Percentiles rank a stretch among this genome's conserved stretches.
Conservation (phyloP, 2,113 vertebrate genomes). For the Phalacrocorax aristotelis region DNA sequence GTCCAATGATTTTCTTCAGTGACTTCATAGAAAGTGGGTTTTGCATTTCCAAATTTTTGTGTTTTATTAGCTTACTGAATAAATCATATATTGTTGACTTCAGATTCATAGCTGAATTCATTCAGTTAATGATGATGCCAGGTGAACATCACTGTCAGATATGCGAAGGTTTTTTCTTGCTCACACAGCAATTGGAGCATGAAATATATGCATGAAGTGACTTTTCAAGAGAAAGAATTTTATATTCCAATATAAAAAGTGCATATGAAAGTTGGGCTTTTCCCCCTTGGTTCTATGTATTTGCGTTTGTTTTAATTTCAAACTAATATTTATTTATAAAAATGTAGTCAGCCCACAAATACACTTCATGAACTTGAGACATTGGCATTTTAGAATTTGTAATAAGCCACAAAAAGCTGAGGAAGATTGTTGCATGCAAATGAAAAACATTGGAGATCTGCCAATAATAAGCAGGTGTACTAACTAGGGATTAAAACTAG, state of each 20-base stretch:
- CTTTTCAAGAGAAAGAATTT: background rate
- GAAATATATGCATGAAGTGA: background rate
- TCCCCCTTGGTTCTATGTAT: background rate
- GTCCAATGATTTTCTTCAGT: background rate
- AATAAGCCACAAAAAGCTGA: background rate
- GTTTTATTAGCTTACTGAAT: slow-evolving; percentile 2
- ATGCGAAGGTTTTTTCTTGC: background rate
- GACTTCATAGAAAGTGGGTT: background rate
- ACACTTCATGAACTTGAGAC: background rate
- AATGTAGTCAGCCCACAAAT: background rate
- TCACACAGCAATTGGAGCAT: background rate
- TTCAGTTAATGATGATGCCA: slow-evolving; percentile 15
- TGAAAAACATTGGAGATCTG: background rate
- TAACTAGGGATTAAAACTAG: background rate
- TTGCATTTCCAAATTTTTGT: background rate
- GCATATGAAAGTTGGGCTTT: background rate
- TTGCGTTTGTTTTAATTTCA: slow-evolving; percentile 14
- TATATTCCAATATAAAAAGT: background rate
- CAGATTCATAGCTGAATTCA: background rate
- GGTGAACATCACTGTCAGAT: slow-evolving; percentile 34
- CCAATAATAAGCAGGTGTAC: background rate
- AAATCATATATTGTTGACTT: background rate
- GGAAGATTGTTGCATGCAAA: background rate
- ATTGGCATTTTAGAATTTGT: background rate
- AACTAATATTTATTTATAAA: background rate